phyloP scores from a whole-genome alignment of 2,797 vertebrate genomes.

The Sarcophilus harrisii region DNA sequence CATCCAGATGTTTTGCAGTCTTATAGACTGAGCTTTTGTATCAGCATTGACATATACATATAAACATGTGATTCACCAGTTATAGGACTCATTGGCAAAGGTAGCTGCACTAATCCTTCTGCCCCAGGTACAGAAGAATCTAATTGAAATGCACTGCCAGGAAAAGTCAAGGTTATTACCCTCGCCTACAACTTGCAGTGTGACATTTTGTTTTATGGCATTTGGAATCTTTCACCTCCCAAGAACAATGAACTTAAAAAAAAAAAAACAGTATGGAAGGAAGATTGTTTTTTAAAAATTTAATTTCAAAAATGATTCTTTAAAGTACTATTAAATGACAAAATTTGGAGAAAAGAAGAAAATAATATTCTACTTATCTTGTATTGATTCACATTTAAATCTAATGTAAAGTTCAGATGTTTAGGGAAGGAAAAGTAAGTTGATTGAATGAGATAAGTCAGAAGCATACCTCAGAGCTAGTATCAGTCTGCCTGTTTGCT shows the following conservation, averaged over 20 bases:
- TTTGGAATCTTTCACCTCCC: conserved; percentile 77
- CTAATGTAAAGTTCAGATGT: conserved; percentile 73
- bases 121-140: conserved; percentile 39
- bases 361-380: conserved; percentile 79
- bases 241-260: conserved; percentile 83
- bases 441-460: conserved; percentile 75
- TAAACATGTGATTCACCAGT: conserved; percentile 33
- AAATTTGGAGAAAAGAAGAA: conserved; percentile 78
- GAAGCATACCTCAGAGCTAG: conserved; percentile 65
- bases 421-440: conserved; percentile 67
- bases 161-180: conserved; percentile 75
- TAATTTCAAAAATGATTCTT: conserved; percentile 83
- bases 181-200: conserved; percentile 67
- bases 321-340: conserved; percentile 77
- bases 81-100: conserved; percentile 52
- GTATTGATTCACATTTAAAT: conserved; percentile 82
- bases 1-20: conserved; percentile 23
- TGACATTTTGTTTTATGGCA: conserved; percentile 79
- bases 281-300: conserved; percentile 80
- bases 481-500: not conserved
- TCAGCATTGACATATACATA: conserved; percentile 19
- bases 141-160: conserved; percentile 77
- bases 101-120: conserved; percentile 65
- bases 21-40: conserved; percentile 19
- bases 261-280: conserved; percentile 77